A percentile compares a stretch with the other conserved stretches of the same genome.
These are phyloP conservation scores for Orchestes rusci DNA, from an alignment of 2,888 invertebrate species.

Conservation along the genomic window DNA sequence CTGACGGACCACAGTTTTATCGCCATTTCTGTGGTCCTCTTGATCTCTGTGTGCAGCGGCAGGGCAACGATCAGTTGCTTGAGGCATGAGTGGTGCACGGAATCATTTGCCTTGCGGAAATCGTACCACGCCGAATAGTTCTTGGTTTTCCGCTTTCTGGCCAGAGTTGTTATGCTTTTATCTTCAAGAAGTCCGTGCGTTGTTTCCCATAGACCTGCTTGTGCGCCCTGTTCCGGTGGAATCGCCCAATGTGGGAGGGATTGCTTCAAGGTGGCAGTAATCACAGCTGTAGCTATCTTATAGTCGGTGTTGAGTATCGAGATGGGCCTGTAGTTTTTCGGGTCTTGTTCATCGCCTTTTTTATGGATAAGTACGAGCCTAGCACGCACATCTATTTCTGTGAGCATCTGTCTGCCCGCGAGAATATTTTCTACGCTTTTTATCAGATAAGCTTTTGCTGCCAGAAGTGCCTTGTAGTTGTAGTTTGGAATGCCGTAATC, in stretches of 20 bases:
- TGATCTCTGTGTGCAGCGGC: slow-evolving; percentile 2
- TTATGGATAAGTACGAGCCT: too few relatives aligned
- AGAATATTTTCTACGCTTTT: too few relatives aligned
- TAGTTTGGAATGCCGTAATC: slow-evolving; percentile 4
- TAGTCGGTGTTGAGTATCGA: too few relatives aligned
- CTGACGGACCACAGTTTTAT: too few relatives aligned
- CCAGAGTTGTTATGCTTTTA: too few relatives aligned
- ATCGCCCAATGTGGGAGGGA: too few relatives aligned
- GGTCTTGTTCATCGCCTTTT: too few relatives aligned
- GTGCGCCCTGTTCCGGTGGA: slow-evolving; percentile 23
- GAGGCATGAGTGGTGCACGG: too few relatives aligned
- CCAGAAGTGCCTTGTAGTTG: not conserved
- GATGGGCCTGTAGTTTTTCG: too few relatives aligned
- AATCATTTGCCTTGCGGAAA: too few relatives aligned
- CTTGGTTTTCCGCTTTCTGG: too few relatives aligned
- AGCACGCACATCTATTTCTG: slow-evolving; percentile 22
- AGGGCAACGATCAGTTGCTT: slow-evolving; percentile 14
- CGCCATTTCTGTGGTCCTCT: not conserved
- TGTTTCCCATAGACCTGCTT: slow-evolving; percentile 28
- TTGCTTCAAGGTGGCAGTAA: slow-evolving; percentile 23
- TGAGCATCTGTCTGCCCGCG: slow-evolving; percentile 1
- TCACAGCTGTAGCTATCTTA: slow-evolving; percentile 28
- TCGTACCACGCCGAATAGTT: too few relatives aligned
- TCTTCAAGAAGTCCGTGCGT: slow-evolving; percentile 26
- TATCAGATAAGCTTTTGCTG: not conserved